Conservation (phyloP, 2,888 invertebrate species). For the Polietes domitor region DNA sequence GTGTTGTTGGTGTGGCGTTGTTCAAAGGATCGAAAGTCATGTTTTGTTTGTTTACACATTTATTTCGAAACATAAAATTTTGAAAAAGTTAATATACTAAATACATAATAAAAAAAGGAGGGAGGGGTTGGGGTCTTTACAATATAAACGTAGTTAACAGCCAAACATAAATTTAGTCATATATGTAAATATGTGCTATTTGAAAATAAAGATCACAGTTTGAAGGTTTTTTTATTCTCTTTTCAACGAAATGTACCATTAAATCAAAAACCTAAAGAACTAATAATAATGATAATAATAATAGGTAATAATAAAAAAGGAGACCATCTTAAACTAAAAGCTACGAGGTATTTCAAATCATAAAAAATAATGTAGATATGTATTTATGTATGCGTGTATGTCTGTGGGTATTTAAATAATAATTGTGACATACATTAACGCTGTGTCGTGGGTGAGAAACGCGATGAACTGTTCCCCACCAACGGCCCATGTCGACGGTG, state of each 20-base stretch:
- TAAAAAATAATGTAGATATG: conserved; percentile 46
- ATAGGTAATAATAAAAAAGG: conserved; percentile 40
- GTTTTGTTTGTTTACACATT: conserved; percentile 34
- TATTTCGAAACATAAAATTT: conserved; percentile 67
- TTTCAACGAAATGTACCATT: conserved; percentile 59
- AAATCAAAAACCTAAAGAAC: conserved; percentile 65
- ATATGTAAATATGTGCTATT: conserved; percentile 65
- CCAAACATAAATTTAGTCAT: conserved; percentile 75
- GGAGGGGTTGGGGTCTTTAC: background rate
- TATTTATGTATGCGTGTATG: conserved; percentile 4
- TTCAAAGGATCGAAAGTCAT: conserved; percentile 24
- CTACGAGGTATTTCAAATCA: conserved; percentile 67
- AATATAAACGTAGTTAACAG: conserved; percentile 72
- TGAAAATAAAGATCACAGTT: conserved; percentile 79
- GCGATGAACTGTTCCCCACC: background rate
- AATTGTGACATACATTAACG: background rate
- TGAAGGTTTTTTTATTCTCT: conserved; percentile 67
- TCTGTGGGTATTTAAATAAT: background rate
- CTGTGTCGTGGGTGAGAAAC: background rate
- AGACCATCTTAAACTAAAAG: conserved; percentile 65
- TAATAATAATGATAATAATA: conserved; percentile 45
- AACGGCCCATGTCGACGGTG: background rate
- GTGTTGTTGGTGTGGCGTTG: background rate
- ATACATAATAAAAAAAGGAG: conserved; percentile 49
- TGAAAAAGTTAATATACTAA: conserved; percentile 56